Base-by-base conservation (phyloP, 1,140 invertebrate genomes). In the Drosophila saltans region DNA sequence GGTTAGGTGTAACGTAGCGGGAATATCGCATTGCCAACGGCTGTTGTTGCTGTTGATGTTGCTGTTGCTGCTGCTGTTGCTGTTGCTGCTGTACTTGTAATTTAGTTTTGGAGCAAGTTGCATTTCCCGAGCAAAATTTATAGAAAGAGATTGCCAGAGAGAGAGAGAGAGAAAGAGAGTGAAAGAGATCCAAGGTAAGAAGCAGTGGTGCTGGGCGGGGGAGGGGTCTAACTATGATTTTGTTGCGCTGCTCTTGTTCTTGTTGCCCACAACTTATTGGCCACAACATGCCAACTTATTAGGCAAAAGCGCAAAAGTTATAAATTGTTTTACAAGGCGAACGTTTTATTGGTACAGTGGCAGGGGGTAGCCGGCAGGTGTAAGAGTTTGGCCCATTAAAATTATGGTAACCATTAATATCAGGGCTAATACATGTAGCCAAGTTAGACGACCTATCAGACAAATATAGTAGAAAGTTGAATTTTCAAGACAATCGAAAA, bases 251-350 rank as follows among this genome's bases (percentile, higher is more conserved):
- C 16, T 52, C n/a, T 69, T 69, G 59, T 68, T 67, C 79, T 68
- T 67, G 83, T 52, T 52, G 45, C 45, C 83, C 80, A 80, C 84
- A 86, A 86, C 80, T 88, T 86, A 86, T 86, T 86, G 83, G 83
- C 84, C 83, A 88, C 83, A 86, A 86, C 83, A 88, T 88, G 83
- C 80, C 83, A 86, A 86, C 83, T 88, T 86, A 86, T 88, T 86
- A 86, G 83, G 83, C 83, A 86, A 88, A 80, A 82, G 80, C 82
- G 83, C 82, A 86, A 86, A 86, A 88, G 82, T 86, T 86, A 88
- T 86, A 88, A 88, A 86, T 86, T 86, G 82, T 86, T 86, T 82
- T 81, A 88, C 82, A 81, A 88, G 82, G 83, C 79, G 79, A 75
- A 85, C 82, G 76, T 76, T 88, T 52, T 26, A n/a, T 24, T 52